Evolutionary conservation across 2,113 vertebrate species (phyloP), one percentile per base, ranked within the genome.

Genomic region (Pterocles orientalis): DNA sequence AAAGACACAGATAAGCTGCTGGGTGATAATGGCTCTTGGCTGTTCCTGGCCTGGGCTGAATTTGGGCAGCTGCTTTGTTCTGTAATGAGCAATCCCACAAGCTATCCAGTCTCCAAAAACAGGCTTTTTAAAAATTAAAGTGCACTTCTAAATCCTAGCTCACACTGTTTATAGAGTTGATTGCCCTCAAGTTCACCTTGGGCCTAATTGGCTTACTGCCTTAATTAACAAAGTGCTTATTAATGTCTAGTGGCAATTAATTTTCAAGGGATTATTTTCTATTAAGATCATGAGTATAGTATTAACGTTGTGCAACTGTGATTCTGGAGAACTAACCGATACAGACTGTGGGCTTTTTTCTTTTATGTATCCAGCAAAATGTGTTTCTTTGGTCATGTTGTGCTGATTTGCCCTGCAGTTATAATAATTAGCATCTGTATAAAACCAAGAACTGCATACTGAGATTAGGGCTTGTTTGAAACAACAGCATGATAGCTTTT

Each of bases 221-320:
- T 96, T 97, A 95, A 97, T 97, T 97, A 97, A 94, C 85, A 94
- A 95, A 95, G 87, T 94, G 62, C 77, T 94, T 95, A 96, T 97
- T 96, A 94, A 96, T 90, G 82, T 96, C 86, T 94, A 94, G 93
- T 92, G 86, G 78, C 62, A 96, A 96, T 96, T 95, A 94, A 94
- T 97, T 96, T 96, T 87, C 94, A 94, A 85, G 88, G 88, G 90
- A 97, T 97, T 97, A 92, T 96, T 97, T 97, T 96, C 86, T 93
- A 65, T 92, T 93, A 94, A 88, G 82, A 88, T 95, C 88, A 84
- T 77, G 54, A 92, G 89, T 64, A 87, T 41, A 24, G 79, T 47
- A 94, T 94, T 97, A 96, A 89, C n/a, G 1, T 65, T 84, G 68
- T 84, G 75, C 83, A 91, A 36, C 68, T 64, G 50, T 77, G 92